phyloP scores from a whole-genome alignment of 2,797 vertebrate genomes.

The Sebastes kiyomatsui region DNA sequence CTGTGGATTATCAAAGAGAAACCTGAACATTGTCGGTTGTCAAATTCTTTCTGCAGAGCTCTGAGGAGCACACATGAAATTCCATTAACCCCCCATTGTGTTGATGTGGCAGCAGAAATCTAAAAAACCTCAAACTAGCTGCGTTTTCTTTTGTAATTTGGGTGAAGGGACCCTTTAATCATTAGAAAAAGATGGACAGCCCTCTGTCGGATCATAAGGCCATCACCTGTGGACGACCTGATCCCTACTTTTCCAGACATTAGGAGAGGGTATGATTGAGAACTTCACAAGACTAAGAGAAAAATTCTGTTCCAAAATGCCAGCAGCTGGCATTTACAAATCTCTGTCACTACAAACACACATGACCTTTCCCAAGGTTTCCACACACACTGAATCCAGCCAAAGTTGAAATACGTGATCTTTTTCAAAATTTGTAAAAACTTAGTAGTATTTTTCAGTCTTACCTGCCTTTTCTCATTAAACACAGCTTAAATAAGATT shows the following conservation, averaged over 20 bases:
- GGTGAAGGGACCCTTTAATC: background rate
- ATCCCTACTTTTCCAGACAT: background rate
- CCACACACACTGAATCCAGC: slow-evolving; percentile 1
- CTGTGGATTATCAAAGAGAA: background rate
- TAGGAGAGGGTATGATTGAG: slow-evolving; percentile 23
- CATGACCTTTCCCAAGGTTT: slow-evolving; percentile 54
- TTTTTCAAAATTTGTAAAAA: background rate
- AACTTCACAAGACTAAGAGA: slow-evolving; percentile 31
- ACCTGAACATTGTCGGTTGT: background rate
- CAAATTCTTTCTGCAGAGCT: background rate
- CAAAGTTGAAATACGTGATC: slow-evolving; percentile 1
- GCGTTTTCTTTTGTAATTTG: background rate
- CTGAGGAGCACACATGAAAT: background rate
- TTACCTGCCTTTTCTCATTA: slow-evolving; percentile 4
- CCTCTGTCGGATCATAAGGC: background rate
- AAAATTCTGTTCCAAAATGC: slow-evolving; percentile 46
- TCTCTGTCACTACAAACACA: slow-evolving; percentile 38
- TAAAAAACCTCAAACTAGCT: background rate
- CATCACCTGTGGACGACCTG: slow-evolving; percentile 5
- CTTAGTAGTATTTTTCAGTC: background rate
- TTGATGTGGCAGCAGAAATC: background rate
- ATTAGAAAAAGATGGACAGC: background rate
- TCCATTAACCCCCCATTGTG: background rate
- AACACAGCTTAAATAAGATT: slow-evolving; percentile 13
- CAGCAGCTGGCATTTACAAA: slow-evolving; percentile 59